Percentiles rank a stretch among this genome's conserved stretches.
phyloP scores from a whole-genome alignment of 2,113 vertebrate genomes.

The Oryctolagus cuniculus region mOryCun1.1 NC_091440.1:81112001-81112500 shows the following conservation, averaged over 20 bases:
- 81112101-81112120: background rate
- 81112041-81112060: rapidly evolving
- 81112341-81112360: background rate
- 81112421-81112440: background rate
- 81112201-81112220: background rate
- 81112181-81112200: background rate
- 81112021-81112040: background rate
- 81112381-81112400: background rate
- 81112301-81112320: background rate
- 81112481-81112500: conserved; percentile 13
- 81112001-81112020: no score
- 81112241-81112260: background rate
- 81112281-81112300: background rate
- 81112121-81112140: background rate
- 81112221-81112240: background rate
- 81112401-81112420: background rate
- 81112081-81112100: background rate
- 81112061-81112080: background rate
- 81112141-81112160: conserved; percentile 12
- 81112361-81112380: background rate
- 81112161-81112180: background rate
- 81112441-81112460: conserved; percentile 4
- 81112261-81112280: rapidly evolving
- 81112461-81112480: background rate
- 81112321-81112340: background rate